A percentile compares a stretch with the other conserved stretches of the same genome.
Evolutionary conservation across 2,888 invertebrate species (phyloP).

Genomic region (Slavum lentiscoides): DNA sequence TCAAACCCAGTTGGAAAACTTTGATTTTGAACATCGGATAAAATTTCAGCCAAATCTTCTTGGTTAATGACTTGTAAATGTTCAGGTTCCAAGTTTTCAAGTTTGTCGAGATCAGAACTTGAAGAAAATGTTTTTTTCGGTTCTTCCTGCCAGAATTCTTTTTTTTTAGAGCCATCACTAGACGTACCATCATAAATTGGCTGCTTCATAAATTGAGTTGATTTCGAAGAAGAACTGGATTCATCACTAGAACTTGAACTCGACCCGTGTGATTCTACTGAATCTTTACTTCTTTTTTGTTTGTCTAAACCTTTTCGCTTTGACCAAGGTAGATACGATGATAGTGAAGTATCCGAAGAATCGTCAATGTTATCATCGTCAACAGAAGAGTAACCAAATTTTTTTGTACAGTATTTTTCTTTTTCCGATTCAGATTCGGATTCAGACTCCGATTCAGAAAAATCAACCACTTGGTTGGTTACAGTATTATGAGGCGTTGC

Average conservation of each 20-base stretch:
- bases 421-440: constrained; percentile 62
- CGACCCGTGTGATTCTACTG: constrained; percentile 32
- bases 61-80: constrained; percentile 66
- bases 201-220: constrained; percentile 33
- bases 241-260: constrained; percentile 52
- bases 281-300: constrained; percentile 49
- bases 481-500: constrained; percentile 33
- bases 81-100: constrained; percentile 50
- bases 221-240: constrained; percentile 49
- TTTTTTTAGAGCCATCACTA: constrained; percentile 50
- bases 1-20: constrained; percentile 75
- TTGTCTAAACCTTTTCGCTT: constrained; percentile 38
- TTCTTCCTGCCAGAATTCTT: constrained; percentile 47
- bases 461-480: constrained; percentile 45
- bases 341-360: constrained; percentile 47
- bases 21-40: constrained; percentile 68
- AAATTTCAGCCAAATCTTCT: constrained; percentile 76
- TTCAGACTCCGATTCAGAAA: constrained; percentile 59
- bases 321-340: constrained; percentile 49
- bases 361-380: constrained; percentile 51
- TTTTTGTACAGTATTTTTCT: constrained; percentile 57
- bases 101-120: constrained; percentile 45
- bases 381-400: constrained; percentile 51
- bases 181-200: constrained; percentile 30
- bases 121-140: constrained; percentile 48